Evolutionary conservation across 2,113 vertebrate genomes (phyloP), one percentile per base, ranked within the genome.

Genomic region (Acanthisitta chloris): DNA sequence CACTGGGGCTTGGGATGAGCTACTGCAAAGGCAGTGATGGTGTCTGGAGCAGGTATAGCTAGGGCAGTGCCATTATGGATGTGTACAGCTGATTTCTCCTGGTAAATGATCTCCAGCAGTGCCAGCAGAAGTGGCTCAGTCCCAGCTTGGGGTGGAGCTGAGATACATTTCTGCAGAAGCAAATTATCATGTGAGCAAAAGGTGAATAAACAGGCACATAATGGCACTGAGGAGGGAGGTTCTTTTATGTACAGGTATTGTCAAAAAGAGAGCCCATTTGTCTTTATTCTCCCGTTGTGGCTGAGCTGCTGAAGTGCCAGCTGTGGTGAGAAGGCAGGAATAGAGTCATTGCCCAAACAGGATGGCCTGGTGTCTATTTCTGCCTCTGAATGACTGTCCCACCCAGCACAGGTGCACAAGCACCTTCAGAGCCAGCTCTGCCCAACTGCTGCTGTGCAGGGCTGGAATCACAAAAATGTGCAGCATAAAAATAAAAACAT

Each of bases 361-460:
- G 94, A 87, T 43, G 85, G 89, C 81, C 73, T 4, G 25, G 80
- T 90, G 70, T 26, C 94, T 97, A 94, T 94, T 97, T 96, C 89
- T 95, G 96, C 80, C 71, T 81, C 79, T 16, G 59, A 71, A 72
- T 69, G 86, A 77, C 84, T 85, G 96, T 91, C 87, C 94, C 94
- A 81, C 94, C 97, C 95, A 33, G 40, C 59, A 74, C 94, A 97
- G 96, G 96, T 97, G 95, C 91, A 93, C 16, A 1, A 49, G 61
- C 59, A 49, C 71, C 73, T 51, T 31, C 18, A 4, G 65, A 78
- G 77, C 78, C 88, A 87, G 67, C 64, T 62, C 88, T 94, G 51
- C 87, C 84, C 79, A 81, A 76, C 62, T 94, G 57, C 61, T 77
- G 21, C 76, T 52, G n/a, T 38, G 52, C 18, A 0, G 6, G 46